These are phyloP conservation scores for Ectropis grisescens DNA, from an alignment of 1,140 invertebrate genomes.

Conservation along the genomic window DNA sequence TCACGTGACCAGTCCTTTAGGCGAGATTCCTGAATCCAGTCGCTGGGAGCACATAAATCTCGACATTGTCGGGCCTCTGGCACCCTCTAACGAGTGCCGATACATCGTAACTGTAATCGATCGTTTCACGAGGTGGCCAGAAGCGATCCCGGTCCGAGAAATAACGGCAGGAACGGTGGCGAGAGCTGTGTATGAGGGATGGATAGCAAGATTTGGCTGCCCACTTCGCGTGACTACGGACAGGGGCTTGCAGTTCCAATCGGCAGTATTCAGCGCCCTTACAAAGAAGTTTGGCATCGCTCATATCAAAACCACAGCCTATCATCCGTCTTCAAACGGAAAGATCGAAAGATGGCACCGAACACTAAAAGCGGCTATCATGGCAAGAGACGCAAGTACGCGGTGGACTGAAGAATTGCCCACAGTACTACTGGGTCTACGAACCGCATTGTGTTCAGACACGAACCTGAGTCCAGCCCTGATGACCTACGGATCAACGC, in stretches of 20 bases:
- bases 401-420: constrained; percentile 33
- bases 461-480: constrained; percentile 22
- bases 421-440: constrained; percentile 31
- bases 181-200: not conserved
- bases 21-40: constrained; percentile 11
- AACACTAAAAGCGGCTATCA: constrained; percentile 43
- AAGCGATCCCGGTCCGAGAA: constrained; percentile 52
- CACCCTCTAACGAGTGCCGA: constrained; percentile 19
- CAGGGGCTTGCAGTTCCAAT: constrained; percentile 45
- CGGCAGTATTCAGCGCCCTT: constrained; percentile 23
- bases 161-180: constrained; percentile 32
- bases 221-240: constrained; percentile 32
- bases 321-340: constrained; percentile 46
- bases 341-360: constrained; percentile 45
- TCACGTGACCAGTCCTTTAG: constrained; percentile 10
- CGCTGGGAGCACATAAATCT: constrained; percentile 59
- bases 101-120: constrained; percentile 62
- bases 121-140: constrained; percentile 14
- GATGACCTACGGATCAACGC: constrained; percentile 13
- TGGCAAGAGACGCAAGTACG: constrained; percentile 3
- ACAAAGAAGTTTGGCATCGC: constrained; percentile 17
- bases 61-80: constrained; percentile 63
- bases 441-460: constrained; percentile 10
- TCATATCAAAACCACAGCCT: constrained; percentile 35
- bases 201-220: constrained; percentile 20